Conservation (phyloP, 2,888 invertebrate species). For the Phortica okadai region DNA sequence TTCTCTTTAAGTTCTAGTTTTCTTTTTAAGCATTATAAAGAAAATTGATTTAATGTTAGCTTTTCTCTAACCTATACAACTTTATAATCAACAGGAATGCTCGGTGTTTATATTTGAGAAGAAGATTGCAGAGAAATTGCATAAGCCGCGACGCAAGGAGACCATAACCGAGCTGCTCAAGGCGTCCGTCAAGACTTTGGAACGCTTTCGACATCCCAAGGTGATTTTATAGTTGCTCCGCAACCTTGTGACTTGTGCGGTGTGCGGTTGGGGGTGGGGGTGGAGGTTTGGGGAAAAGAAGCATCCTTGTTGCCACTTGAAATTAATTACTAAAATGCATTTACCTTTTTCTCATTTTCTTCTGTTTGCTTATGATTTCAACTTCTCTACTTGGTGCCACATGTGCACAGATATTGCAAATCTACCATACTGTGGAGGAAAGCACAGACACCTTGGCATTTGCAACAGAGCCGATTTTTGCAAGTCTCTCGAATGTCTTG, state of each 20-base stretch:
- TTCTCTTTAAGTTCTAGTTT: neutral
- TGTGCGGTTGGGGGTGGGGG: too few species aligned
- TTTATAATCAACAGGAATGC: slow-evolving; percentile 84
- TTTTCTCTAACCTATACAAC: slow-evolving; percentile 24
- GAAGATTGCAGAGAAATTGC: slow-evolving; percentile 92
- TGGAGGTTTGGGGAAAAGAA: too few species aligned
- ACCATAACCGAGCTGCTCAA: slow-evolving; percentile 92
- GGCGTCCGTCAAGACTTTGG: slow-evolving; percentile 86
- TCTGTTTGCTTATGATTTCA: slow-evolving; percentile 21
- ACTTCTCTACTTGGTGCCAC: slow-evolving; percentile 31
- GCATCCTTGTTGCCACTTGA: slow-evolving; percentile 11
- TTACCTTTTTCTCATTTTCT: neutral
- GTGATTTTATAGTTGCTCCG: slow-evolving; percentile 54
- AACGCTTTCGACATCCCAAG: slow-evolving; percentile 91
- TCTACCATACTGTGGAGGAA: slow-evolving; percentile 87
- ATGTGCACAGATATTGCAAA: slow-evolving; percentile 78
- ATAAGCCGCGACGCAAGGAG: slow-evolving; percentile 94
- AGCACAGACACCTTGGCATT: slow-evolving; percentile 93
- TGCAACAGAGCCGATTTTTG: slow-evolving; percentile 93
- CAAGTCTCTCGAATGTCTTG: slow-evolving; percentile 92
- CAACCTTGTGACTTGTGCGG: too few species aligned
- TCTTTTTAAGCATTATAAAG: neutral
- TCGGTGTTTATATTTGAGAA: slow-evolving; percentile 97
- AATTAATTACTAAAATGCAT: slow-evolving; percentile 25
- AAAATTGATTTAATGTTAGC: slow-evolving; percentile 12